Conservation (phyloP, 2,113 vertebrate species). For the Sander lucioperca region DNA sequence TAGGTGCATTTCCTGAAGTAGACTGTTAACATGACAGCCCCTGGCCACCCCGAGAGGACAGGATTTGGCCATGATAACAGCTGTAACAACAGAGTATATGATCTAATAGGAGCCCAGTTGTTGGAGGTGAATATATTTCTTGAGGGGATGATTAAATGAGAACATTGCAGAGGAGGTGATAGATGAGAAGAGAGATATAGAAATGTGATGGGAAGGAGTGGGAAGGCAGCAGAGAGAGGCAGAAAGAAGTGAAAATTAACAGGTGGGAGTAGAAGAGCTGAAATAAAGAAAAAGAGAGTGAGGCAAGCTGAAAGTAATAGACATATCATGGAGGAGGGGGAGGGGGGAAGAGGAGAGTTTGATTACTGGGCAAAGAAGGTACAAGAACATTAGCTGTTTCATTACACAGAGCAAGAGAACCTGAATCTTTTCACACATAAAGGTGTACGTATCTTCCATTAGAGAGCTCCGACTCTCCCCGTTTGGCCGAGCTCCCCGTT, state of each 20-base stretch:
- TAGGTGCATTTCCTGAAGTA: slow-evolving; percentile 43
- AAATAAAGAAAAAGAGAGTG: slow-evolving; percentile 61
- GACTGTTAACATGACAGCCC: slow-evolving; percentile 48
- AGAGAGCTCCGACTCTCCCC: slow-evolving; percentile 51
- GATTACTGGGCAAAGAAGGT: slow-evolving; percentile 54
- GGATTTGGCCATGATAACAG: slow-evolving; percentile 74
- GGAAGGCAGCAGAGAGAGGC: slow-evolving; percentile 66
- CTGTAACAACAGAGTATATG: slow-evolving; percentile 75
- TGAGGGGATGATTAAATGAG: slow-evolving; percentile 86
- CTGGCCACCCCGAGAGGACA: slow-evolving; percentile 63
- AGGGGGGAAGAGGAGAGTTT: slow-evolving; percentile 37
- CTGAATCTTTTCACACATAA: slow-evolving; percentile 60
- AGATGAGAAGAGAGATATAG: slow-evolving; percentile 79
- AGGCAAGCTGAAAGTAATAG: slow-evolving; percentile 62
- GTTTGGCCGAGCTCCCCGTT: slow-evolving; percentile 44
- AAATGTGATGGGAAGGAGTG: slow-evolving; percentile 78
- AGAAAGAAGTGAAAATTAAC: slow-evolving; percentile 79
- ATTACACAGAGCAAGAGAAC: slow-evolving; percentile 66
- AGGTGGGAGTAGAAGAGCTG: slow-evolving; percentile 76
- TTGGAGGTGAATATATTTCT: slow-evolving; percentile 84
- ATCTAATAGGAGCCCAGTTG: slow-evolving; percentile 77
- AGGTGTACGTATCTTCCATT: slow-evolving; percentile 74
- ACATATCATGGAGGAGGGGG: slow-evolving; percentile 51
- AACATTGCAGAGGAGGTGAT: slow-evolving; percentile 87
- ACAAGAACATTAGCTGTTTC: slow-evolving; percentile 75